Evolutionary conservation across 92 coral and sea anemone species (phyloP).

Genomic region (Diadumene lineata): DNA sequence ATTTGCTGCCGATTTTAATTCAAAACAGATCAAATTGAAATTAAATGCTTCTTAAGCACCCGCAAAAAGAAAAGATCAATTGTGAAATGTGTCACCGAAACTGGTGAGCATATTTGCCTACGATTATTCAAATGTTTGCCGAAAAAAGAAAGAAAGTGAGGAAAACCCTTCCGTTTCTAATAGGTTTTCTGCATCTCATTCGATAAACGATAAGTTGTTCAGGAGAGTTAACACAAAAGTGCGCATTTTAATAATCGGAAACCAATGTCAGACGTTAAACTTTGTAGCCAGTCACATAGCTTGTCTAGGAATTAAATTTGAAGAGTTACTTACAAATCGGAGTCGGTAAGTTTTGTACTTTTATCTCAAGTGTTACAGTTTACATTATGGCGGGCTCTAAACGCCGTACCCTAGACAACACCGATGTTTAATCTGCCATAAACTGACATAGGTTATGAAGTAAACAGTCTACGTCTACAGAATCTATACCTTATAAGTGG

Average conservation of each 20-base stretch:
- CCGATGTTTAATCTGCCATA: neutral
- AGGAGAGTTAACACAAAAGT: neutral
- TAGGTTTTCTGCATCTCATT: neutral
- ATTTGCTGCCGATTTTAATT: constrained; percentile 13
- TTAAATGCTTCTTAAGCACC: constrained; percentile 6
- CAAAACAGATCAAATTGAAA: constrained; percentile 3
- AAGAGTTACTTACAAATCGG: neutral
- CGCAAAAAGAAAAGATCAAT: neutral
- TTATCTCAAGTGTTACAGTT: neutral
- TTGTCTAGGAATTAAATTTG: neutral
- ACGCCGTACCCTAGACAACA: constrained; percentile 4
- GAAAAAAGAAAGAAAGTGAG: neutral
- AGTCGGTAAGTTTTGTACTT: neutral
- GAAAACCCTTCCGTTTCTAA: neutral
- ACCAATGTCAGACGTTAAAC: neutral
- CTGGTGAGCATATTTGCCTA: too few species aligned
- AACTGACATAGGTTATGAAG: neutral
- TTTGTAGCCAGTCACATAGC: neutral
- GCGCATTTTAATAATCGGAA: constrained; percentile 9
- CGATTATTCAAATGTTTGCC: neutral
- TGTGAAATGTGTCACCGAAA: neutral
- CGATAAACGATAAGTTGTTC: neutral
- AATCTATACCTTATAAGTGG: neutral
- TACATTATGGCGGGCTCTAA: neutral
- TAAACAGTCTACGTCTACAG: neutral